These are phyloP conservation scores for Solea solea DNA, from an alignment of 2,113 vertebrate species.

Conservation along the genomic window DNA sequence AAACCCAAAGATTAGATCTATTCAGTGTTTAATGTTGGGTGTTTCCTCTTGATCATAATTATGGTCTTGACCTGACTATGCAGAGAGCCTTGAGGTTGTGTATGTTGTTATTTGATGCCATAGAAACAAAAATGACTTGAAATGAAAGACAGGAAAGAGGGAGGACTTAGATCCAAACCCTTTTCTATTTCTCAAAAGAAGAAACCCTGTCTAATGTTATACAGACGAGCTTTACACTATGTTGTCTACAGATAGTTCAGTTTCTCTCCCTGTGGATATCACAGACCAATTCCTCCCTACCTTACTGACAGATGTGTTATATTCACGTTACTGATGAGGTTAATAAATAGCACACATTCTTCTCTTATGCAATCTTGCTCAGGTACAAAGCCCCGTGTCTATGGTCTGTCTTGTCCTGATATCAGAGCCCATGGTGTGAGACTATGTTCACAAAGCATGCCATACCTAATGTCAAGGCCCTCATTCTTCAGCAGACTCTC, in stretches of 20 bases:
- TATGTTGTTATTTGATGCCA: too few relatives aligned
- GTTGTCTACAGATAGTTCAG: neutral
- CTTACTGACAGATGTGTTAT: constrained; percentile 28
- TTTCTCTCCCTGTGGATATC: constrained; percentile 8
- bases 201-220: neutral
- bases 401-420: constrained; percentile 45
- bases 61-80: too few relatives aligned
- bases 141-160: too few relatives aligned
- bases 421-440: constrained; percentile 24
- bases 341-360: constrained; percentile 49
- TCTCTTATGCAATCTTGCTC: constrained; percentile 54
- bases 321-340: constrained; percentile 45
- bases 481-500: constrained; percentile 43
- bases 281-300: constrained; percentile 14
- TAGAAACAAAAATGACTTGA: too few relatives aligned
- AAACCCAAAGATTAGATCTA: too few relatives aligned
- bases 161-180: too few relatives aligned
- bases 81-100: too few relatives aligned
- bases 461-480: constrained; percentile 65
- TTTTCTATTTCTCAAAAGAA: neutral
- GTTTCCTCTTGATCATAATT: too few relatives aligned
- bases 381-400: constrained; percentile 21
- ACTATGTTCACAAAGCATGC: constrained; percentile 51
- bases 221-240: neutral
- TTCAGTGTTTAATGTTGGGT: too few relatives aligned